These are phyloP conservation scores for Cyrtodaria siliqua DNA, from an alignment of 2,888 invertebrate species.

Conservation along the genomic window DNA sequence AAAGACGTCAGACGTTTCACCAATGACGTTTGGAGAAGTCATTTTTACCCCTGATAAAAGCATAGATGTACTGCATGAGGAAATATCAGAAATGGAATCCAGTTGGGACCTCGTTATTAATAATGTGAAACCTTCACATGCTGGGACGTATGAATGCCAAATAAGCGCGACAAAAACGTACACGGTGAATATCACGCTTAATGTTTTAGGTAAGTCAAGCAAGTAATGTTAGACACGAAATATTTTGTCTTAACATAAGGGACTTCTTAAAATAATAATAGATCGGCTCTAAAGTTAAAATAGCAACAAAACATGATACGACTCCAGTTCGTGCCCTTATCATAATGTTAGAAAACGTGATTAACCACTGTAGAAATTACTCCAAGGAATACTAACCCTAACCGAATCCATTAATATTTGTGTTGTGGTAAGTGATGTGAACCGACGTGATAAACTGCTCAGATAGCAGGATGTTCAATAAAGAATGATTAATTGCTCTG, in stretches of 20 bases:
- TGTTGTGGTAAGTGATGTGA: too few species aligned
- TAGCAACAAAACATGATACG: not conserved
- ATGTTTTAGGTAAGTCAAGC: constrained; percentile 65
- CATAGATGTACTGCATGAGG: constrained; percentile 47
- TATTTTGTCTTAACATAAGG: not conserved
- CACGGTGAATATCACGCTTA: constrained; percentile 51
- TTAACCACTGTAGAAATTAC: too few species aligned
- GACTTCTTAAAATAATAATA: too few species aligned
- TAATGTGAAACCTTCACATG: constrained; percentile 41
- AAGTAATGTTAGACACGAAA: too few species aligned
- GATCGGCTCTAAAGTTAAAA: not conserved
- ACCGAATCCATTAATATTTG: too few species aligned
- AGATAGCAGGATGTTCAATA: too few species aligned
- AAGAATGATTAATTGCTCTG: too few species aligned
- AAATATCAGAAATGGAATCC: constrained; percentile 23
- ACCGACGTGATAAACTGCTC: too few species aligned
- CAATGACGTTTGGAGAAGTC: constrained; percentile 56
- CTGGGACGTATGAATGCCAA: constrained; percentile 68
- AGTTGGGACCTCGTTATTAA: constrained; percentile 64
- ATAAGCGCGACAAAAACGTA: constrained; percentile 60
- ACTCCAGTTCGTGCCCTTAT: too few species aligned
- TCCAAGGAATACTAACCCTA: too few species aligned
- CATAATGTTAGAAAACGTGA: too few species aligned
- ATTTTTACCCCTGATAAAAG: constrained; percentile 56
- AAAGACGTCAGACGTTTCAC: constrained; percentile 46